Percentiles rank a stretch among this genome's conserved stretches.
phyloP scores from a whole-genome alignment of 2,888 invertebrate species.

The Philaethria dido region DNA sequence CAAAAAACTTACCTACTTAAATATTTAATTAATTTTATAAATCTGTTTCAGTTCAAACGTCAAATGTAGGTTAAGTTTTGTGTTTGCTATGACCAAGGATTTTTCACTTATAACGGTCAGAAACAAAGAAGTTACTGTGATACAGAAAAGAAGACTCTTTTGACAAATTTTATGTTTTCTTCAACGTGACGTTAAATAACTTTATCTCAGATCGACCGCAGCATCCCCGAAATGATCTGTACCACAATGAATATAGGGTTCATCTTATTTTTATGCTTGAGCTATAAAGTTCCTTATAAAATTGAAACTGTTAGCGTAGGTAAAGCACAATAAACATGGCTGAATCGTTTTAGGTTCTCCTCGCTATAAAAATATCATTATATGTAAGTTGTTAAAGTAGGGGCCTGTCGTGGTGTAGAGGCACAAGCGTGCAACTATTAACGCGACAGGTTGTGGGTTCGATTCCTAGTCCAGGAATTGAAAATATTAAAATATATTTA shows the following conservation, averaged over 20 bases:
- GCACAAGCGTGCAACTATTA: no score
- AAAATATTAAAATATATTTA: no score
- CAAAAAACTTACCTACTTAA: neutral
- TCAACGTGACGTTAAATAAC: conserved; percentile 35
- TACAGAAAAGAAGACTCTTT: conserved; percentile 34
- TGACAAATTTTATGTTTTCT: conserved; percentile 40
- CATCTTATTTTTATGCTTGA: conserved; percentile 29
- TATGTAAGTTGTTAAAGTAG: conserved; percentile 41
- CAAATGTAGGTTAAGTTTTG: conserved; percentile 31
- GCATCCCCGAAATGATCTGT: neutral
- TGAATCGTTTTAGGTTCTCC: conserved; percentile 57
- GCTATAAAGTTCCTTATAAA: conserved; percentile 53
- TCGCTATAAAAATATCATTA: conserved; percentile 61
- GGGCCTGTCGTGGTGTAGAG: no score
- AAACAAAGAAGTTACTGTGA: conserved; percentile 39
- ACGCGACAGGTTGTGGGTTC: no score
- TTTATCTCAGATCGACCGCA: conserved; percentile 4
- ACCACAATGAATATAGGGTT: conserved; percentile 10
- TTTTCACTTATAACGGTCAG: conserved; percentile 30
- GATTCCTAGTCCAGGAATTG: no score
- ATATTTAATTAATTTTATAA: conserved; percentile 24
- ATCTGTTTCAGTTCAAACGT: conserved; percentile 21
- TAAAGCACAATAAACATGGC: conserved; percentile 60
- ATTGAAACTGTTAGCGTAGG: conserved; percentile 58
- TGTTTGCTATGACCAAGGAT: conserved; percentile 37